These are phyloP conservation scores for Congeria kusceri DNA, from an alignment of 2,888 invertebrate species.

Conservation along the genomic window DNA sequence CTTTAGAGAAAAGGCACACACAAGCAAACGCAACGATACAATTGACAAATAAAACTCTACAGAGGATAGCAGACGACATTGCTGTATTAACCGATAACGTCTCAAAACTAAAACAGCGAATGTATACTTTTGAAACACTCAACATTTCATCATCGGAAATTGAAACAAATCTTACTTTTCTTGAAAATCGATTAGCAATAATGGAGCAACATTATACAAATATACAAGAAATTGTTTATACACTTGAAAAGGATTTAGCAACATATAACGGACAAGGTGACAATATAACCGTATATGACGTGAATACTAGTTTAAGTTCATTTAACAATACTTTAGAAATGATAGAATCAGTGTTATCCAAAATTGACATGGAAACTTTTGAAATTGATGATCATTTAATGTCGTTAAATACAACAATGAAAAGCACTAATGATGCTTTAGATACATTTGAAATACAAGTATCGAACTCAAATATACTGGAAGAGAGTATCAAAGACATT, in stretches of 20 bases:
- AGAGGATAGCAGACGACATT: slow-evolving; percentile 42
- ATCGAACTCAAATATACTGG: slow-evolving; percentile 16
- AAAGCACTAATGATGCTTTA: slow-evolving; percentile 33
- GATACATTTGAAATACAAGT: slow-evolving; percentile 42
- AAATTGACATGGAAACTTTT: slow-evolving; percentile 45
- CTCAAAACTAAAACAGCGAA: slow-evolving; percentile 35
- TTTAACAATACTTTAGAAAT: slow-evolving; percentile 47
- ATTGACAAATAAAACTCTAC: slow-evolving; percentile 48
- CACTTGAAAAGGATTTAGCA: slow-evolving; percentile 37
- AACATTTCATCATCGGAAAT: slow-evolving; percentile 50
- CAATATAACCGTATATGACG: too few species aligned
- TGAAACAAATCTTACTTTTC: slow-evolving; percentile 34
- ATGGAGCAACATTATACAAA: slow-evolving; percentile 59
- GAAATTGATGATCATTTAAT: slow-evolving; percentile 50
- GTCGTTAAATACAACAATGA: slow-evolving; percentile 44
- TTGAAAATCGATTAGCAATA: slow-evolving; percentile 51
- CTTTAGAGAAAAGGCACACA: slow-evolving; percentile 34
- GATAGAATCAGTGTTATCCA: slow-evolving; percentile 42
- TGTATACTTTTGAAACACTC: slow-evolving; percentile 37
- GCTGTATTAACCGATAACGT: slow-evolving; percentile 26
- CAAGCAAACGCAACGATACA: slow-evolving; percentile 36
- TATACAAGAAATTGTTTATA: slow-evolving; percentile 42
- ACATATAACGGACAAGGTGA: slow-evolving; percentile 29
- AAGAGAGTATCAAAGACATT: slow-evolving; percentile 29
- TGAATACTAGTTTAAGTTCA: too few species aligned